Percentiles rank a stretch among this genome's conserved stretches.
Conservation (phyloP, 2,797 vertebrate genomes). For the Echeneis naucrates region DNA sequence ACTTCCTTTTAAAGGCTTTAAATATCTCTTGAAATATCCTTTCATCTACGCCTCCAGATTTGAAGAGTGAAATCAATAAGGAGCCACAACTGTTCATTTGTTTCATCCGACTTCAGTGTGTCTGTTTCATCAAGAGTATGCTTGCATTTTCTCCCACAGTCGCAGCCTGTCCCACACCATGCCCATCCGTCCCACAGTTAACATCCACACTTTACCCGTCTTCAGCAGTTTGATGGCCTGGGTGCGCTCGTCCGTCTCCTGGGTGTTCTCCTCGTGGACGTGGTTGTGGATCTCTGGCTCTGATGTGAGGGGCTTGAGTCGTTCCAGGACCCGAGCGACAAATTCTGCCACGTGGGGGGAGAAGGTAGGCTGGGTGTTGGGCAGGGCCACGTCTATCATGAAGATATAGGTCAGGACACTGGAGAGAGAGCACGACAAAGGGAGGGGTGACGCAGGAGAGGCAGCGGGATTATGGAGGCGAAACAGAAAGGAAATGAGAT, state of each 20-base stretch:
- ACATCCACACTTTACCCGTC: slow-evolving; percentile 85
- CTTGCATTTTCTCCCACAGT: background rate
- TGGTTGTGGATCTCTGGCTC: slow-evolving; percentile 98
- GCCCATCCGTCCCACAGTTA: slow-evolving; percentile 37
- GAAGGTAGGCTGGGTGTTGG: slow-evolving; percentile 91
- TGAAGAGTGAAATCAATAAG: slow-evolving; percentile 52
- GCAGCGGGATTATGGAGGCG: background rate
- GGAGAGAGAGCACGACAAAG: slow-evolving; percentile 50
- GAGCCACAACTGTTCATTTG: slow-evolving; percentile 26
- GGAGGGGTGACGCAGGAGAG: background rate
- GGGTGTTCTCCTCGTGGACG: slow-evolving; percentile 93
- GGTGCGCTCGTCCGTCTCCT: slow-evolving; percentile 93
- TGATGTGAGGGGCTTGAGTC: slow-evolving; percentile 92
- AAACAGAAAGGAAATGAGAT: background rate
- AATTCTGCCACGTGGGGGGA: slow-evolving; percentile 95
- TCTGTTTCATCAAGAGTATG: slow-evolving; percentile 33
- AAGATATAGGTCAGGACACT: slow-evolving; percentile 99
- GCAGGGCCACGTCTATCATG: slow-evolving; percentile 97
- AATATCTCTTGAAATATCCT: slow-evolving; percentile 33
- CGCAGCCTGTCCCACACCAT: background rate
- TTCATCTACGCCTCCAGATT: slow-evolving; percentile 39
- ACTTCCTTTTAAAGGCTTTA: slow-evolving; percentile 33
- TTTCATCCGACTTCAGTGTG: slow-evolving; percentile 33
- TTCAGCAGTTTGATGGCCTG: slow-evolving; percentile 98
- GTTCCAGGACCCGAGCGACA: slow-evolving; percentile 88